Evolutionary conservation across 2,888 invertebrate species (phyloP), one percentile per base, ranked within the genome.

Genomic region (Drosophila buzzatii): DNA sequence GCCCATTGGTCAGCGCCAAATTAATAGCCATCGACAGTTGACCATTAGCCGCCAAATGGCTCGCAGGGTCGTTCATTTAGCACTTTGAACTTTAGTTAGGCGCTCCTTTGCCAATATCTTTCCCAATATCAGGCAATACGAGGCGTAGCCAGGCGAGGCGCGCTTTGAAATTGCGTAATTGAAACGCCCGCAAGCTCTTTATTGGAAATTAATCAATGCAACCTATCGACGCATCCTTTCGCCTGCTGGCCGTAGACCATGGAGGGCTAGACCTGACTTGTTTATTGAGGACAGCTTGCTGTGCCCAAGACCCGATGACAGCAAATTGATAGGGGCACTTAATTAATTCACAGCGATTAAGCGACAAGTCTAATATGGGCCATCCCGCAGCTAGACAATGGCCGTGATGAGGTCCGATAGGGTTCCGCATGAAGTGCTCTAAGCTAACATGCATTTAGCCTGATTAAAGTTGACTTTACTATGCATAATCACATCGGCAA

Each of bases 301-400:
- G 73, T 68, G 81, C 85, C 66, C 61, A 61, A 68, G 75, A 72
- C 62, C 51, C 66, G 81, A 79, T 83, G 77, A 39, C 55, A 58
- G 70, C 73, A 72, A 88, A 77, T 88, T 83, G 89, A 83, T 82
- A 73, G 70, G 66, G 53, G 52, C 57, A 65, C 86, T 83, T 84
- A 84, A 82, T 84, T 85, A 77, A 83, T 68, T 71, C 71, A 68
- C 67, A 57, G 44, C 66, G 42, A 55, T 63, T 63, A 66, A 77
- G 63, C 37, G 66, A 64, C 51, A 63, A 51, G 56, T 31, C 55
- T 55, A 63, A 47, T 35, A 52, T 53, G 31, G 18, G 53, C 31
- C 52, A 44, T 62, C 66, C 59, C 61, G 51, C 42, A 37, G 79
- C 70, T 57, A 61, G 51, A 57, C 70, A 74, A 74, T 66, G 65